Conservation (phyloP, 1,140 invertebrate species). For the Argopecten irradians region DNA sequence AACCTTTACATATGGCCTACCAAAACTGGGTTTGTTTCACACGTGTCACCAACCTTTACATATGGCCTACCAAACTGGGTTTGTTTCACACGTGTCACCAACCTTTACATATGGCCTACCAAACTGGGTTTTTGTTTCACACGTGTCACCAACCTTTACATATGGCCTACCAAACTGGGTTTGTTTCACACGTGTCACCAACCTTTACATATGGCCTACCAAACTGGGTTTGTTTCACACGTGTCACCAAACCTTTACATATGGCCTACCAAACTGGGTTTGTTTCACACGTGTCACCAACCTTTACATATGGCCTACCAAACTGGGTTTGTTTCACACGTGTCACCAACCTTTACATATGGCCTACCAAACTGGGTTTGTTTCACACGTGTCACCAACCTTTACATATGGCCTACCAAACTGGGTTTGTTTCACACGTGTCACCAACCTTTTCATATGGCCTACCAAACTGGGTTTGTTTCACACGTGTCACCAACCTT, state of each 20-base stretch:
- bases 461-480: neutral
- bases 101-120: neutral
- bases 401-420: neutral
- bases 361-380: neutral
- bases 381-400: neutral
- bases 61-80: neutral
- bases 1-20: neutral
- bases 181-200: neutral
- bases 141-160: neutral
- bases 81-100: neutral
- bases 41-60: neutral
- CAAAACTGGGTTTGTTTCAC: neutral
- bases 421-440: neutral
- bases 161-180: neutral
- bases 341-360: neutral
- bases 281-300: neutral
- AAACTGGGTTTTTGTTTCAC: neutral
- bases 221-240: neutral
- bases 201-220: neutral
- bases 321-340: neutral
- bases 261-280: neutral
- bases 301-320: neutral
- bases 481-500: neutral
- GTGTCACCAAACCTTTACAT: neutral
- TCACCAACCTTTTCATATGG: neutral